These are phyloP conservation scores for Diabrotica virgifera DNA, from an alignment of 1,140 invertebrate species.

Conservation along the genomic window DNA sequence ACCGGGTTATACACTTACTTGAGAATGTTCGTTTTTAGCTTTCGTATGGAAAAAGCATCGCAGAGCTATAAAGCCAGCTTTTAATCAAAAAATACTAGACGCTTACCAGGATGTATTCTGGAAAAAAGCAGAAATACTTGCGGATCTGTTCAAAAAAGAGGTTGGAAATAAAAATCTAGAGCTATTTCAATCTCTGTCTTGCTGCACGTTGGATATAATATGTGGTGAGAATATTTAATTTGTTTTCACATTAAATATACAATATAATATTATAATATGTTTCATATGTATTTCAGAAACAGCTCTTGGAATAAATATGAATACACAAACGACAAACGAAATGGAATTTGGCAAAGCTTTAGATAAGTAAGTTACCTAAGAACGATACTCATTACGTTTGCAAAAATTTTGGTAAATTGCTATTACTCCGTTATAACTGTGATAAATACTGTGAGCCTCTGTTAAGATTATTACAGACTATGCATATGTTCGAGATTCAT, in stretches of 20 bases:
- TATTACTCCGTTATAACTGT: too few species aligned
- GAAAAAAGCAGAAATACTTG: conserved; percentile 59
- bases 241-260: neutral
- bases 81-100: conserved; percentile 72
- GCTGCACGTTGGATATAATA: conserved; percentile 71
- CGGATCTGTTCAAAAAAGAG: conserved; percentile 52
- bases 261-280: neutral
- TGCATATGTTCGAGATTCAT: too few species aligned
- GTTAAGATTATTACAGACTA: too few species aligned
- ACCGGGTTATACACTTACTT: too few species aligned
- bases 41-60: conserved; percentile 66
- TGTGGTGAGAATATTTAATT: conserved; percentile 53
- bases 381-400: too few species aligned
- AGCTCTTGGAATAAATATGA: conserved; percentile 2
- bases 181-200: conserved; percentile 61
- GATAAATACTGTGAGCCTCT: too few species aligned
- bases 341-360: too few species aligned
- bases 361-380: too few species aligned
- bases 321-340: neutral
- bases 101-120: conserved; percentile 70
- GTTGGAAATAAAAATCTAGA: conserved; percentile 54
- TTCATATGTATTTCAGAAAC: neutral
- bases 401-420: too few species aligned
- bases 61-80: conserved; percentile 70
- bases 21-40: conserved; percentile 40